phyloP scores from a whole-genome alignment of 2,113 vertebrate genomes.

The Sebastes schlegelii region DNA sequence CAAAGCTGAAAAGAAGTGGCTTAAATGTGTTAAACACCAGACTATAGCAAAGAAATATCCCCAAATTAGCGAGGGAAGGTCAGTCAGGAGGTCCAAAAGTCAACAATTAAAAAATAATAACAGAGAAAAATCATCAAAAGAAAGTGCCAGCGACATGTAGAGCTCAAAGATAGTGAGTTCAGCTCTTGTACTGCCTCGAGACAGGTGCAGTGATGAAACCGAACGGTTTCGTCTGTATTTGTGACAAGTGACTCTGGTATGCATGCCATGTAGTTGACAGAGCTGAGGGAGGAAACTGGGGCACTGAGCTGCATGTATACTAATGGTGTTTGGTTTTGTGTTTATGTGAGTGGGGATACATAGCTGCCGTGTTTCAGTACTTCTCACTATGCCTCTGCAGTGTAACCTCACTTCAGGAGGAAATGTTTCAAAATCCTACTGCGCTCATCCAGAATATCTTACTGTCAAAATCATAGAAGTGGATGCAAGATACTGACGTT shows the following conservation, averaged over 20 bases:
- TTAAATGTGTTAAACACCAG: neutral
- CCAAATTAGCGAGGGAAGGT: conserved; percentile 1
- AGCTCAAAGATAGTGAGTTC: conserved; percentile 33
- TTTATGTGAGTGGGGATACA: conserved; percentile 38
- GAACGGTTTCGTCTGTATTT: conserved; percentile 54
- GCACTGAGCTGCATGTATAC: conserved; percentile 55
- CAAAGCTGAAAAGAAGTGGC: conserved; percentile 5
- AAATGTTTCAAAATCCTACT: conserved; percentile 16
- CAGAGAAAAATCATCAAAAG: conserved; percentile 26
- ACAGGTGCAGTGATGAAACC: conserved; percentile 51
- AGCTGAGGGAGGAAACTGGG: conserved; percentile 61
- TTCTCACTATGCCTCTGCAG: conserved; percentile 6
- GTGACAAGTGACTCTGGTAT: conserved; percentile 52
- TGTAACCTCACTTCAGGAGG: conserved; percentile 21
- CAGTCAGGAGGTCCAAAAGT: conserved; percentile 9
- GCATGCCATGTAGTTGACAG: conserved; percentile 46
- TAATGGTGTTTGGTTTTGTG: conserved; percentile 52
- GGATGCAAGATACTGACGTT: neutral
- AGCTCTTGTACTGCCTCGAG: conserved; percentile 49
- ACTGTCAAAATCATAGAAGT: neutral
- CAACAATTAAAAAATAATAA: conserved; percentile 2
- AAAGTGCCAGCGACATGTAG: conserved; percentile 2
- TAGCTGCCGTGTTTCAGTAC: conserved; percentile 7
- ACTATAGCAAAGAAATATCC: neutral
- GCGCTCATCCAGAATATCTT: neutral